Evolutionary conservation across 2,888 invertebrate genomes (phyloP).

Genomic region (Hofmannophila pseudospretella): DNA sequence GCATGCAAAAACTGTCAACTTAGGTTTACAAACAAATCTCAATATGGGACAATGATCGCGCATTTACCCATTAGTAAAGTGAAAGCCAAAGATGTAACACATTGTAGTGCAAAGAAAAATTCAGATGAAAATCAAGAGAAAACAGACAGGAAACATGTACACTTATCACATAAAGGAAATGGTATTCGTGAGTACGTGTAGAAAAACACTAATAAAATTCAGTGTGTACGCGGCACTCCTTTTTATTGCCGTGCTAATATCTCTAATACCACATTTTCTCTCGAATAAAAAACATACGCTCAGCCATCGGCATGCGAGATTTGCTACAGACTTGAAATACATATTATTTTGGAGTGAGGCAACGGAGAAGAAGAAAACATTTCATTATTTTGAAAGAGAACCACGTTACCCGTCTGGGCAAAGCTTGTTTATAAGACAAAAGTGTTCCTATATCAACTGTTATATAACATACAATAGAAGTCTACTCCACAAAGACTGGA

Average conservation of each 20-base stretch:
- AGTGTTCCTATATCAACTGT: conserved; percentile 55
- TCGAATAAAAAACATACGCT: conserved; percentile 9
- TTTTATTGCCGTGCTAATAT: conserved; percentile 25
- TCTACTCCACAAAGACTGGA: conserved; percentile 30
- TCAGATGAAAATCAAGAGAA: background rate
- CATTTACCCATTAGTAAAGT: background rate
- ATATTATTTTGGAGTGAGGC: conserved; percentile 52
- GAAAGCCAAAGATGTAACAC: background rate
- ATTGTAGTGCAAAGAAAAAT: background rate
- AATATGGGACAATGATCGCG: background rate
- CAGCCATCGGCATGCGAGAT: conserved; percentile 14
- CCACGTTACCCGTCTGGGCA: conserved; percentile 37
- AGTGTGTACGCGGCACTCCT: conserved; percentile 25
- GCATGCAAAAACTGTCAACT: conserved; percentile 2
- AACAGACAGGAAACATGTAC: conserved; percentile 13
- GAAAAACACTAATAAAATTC: conserved; percentile 27
- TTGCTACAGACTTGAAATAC: conserved; percentile 54
- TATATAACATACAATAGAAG: conserved; percentile 50
- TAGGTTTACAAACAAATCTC: conserved; percentile 4
- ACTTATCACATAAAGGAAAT: conserved; percentile 44
- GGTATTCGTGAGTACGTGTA: conserved; percentile 33
- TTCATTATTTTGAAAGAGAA: conserved; percentile 13
- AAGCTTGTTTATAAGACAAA: conserved; percentile 45
- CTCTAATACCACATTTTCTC: conserved; percentile 34
- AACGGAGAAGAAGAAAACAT: conserved; percentile 17